Conservation (phyloP, 2,797 vertebrate genomes). For the Threskiornis aethiopicus region DNA sequence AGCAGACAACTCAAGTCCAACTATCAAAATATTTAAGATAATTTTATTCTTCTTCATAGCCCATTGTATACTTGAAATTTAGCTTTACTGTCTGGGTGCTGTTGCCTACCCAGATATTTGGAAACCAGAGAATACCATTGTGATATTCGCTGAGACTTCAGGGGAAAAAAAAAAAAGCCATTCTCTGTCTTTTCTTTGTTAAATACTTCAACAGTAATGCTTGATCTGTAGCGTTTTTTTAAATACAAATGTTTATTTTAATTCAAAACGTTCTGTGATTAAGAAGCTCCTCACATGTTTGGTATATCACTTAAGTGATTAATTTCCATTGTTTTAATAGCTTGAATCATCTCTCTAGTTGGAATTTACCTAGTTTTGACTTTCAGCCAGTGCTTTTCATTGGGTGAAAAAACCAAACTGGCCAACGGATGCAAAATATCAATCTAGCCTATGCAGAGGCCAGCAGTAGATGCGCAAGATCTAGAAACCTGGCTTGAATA, state of each 20-base stretch:
- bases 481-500: rapidly evolving
- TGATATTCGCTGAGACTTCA: not conserved
- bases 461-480: not conserved
- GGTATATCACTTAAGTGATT: not conserved
- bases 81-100: not conserved
- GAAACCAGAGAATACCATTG: not conserved
- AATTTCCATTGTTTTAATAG: not conserved
- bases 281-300: not conserved
- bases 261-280: not conserved
- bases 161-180: not conserved
- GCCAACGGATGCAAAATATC: not conserved
- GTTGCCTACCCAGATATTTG: not conserved
- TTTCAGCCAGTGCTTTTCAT: not conserved
- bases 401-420: rapidly evolving
- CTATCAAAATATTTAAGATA: not conserved
- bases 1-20: not conserved
- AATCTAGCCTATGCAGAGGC: not conserved
- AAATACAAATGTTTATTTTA: not conserved
- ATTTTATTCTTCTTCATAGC: not conserved
- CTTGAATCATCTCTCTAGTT: not conserved
- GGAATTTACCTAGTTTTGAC: not conserved
- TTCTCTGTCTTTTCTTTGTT: not conserved
- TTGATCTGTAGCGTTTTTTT: not conserved
- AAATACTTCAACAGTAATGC: not conserved
- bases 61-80: not conserved